Base-by-base conservation (phyloP, 1,140 invertebrate species). In the Listronotus bonariensis region DNA sequence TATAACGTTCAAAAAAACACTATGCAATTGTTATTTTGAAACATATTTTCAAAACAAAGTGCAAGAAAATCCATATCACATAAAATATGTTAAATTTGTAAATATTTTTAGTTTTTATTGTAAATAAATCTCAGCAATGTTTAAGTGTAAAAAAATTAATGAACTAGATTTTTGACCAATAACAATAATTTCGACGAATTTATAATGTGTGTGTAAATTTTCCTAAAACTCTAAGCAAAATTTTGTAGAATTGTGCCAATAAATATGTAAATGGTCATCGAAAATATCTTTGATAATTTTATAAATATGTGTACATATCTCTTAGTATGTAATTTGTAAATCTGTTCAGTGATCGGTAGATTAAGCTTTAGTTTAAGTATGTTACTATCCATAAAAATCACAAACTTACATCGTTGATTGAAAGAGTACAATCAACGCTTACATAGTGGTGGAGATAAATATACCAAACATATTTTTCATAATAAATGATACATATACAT, bases 131-230 rank as follows among this genome's bases (percentile, higher is more conserved):
- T n/a, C 34, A 43, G 38, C 17, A 31, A 55, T 15, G n/a, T 32
- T 4, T 54, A 1, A 48, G 43, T 60, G 15, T 51, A 41, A 34
- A 65, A n/a, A 51, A 65, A 40, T 58, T 56, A 49, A 41, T 52
- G 46, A 57, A 52, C 20, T 26, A 49, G 15, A 49, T 57, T 56
- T 57, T 49, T 65, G 69, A 71, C 69, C 71, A 71, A 71, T 68
- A 59, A 73, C 70, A 73, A 73, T 73, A 73, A 73, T 68, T 68
- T 65, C 58, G 61, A 68, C 72, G 72, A 73, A 73, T 73, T 73
- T 73, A 73, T 65, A 60, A 31, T 51, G 8, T 41, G 54, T 49
- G 43, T 51, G 54, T 58, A 65, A 57, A 53, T 43, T 51, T 67
- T 38, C 43, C 59, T 56, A 63, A 56, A 66, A 52, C 43, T 60